A percentile compares a stretch with the other conserved stretches of the same genome.
Conservation (phyloP, 1,140 invertebrate genomes). For the Hydropsyche tenuis region DNA sequence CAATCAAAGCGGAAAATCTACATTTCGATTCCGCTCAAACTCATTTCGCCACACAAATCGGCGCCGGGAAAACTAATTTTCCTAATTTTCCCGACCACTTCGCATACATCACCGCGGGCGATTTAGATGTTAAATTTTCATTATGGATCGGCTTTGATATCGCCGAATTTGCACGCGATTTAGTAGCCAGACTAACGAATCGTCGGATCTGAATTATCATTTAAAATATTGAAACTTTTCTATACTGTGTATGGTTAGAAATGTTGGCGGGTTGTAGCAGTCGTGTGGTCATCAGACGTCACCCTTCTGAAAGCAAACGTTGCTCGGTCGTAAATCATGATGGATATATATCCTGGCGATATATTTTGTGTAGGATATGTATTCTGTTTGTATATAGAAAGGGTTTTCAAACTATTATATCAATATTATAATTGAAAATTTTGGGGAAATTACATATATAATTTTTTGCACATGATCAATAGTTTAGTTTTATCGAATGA, state of each 20-base stretch:
- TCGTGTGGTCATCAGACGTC: slow-evolving; percentile 12
- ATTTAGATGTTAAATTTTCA: slow-evolving; percentile 32
- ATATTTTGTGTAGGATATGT: no score
- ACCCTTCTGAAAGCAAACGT: not conserved
- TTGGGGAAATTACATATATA: no score
- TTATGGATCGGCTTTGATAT: slow-evolving; percentile 32
- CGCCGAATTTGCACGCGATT: not conserved
- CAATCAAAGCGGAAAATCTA: not conserved
- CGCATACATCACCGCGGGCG: slow-evolving; percentile 25
- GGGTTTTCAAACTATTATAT: no score
- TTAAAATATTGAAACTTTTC: no score
- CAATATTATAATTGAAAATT: no score
- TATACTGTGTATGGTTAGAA: not conserved
- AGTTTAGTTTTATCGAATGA: no score
- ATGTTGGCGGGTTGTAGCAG: not conserved
- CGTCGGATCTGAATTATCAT: no score
- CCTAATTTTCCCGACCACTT: slow-evolving; percentile 15
- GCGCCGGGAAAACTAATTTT: slow-evolving; percentile 19
- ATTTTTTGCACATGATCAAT: no score
- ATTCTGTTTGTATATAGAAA: no score
- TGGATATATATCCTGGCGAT: slow-evolving; percentile 9
- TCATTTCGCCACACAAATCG: no score
- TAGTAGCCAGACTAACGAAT: no score
- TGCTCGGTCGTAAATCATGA: slow-evolving; percentile 21
- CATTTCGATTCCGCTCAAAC: no score